Evolutionary conservation across 2,888 invertebrate species (phyloP).

Genomic region (Luperina nickerlii): DNA sequence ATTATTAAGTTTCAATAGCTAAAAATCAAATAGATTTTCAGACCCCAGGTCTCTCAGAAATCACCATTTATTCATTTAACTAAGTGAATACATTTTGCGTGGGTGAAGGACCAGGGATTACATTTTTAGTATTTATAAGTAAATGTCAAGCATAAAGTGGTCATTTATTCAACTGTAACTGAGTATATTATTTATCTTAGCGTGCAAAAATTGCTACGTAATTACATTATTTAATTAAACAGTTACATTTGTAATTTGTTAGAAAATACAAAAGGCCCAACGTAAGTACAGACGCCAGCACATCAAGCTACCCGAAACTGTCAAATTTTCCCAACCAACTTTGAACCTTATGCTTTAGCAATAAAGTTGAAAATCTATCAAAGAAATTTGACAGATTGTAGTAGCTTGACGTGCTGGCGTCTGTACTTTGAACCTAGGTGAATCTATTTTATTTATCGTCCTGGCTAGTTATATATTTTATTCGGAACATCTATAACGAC

Average conservation of each 20-base stretch:
- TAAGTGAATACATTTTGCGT: not conserved
- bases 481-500: not conserved
- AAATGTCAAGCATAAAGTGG: not conserved
- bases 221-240: not conserved
- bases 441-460: not conserved
- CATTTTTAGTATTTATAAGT: not conserved
- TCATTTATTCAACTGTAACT: not conserved
- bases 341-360: too few relatives aligned
- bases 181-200: not conserved
- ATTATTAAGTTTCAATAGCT: not conserved
- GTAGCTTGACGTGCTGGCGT: too few relatives aligned
- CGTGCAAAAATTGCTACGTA: not conserved
- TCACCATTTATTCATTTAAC: not conserved
- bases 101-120: not conserved
- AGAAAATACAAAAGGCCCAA: not conserved
- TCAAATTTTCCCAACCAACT: too few relatives aligned
- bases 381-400: too few relatives aligned
- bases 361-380: too few relatives aligned
- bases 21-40: not conserved
- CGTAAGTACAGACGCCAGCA: too few relatives aligned
- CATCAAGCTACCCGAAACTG: too few relatives aligned
- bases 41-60: not conserved
- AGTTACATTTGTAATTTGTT: not conserved
- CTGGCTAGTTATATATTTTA: not conserved
- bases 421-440: not conserved